phyloP scores from a whole-genome alignment of 2,113 vertebrate species.

The Odocoileus virginianus region DNA sequence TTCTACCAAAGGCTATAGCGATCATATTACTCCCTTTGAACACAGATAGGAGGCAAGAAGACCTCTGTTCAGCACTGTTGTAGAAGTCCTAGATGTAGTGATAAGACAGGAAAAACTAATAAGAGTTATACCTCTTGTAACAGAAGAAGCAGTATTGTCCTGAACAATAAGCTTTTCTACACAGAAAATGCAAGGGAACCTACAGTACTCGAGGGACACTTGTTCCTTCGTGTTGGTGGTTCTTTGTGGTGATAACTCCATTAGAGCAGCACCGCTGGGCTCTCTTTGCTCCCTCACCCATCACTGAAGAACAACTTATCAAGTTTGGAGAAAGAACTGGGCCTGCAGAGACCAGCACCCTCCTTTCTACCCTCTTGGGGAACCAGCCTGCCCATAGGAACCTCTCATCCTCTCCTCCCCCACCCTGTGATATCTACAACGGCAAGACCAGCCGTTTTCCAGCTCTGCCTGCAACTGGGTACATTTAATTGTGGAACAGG shows the following conservation, averaged over 20 bases:
- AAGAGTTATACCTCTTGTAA: neutral
- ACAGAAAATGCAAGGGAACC: neutral
- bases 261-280: no score
- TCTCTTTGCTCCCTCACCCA: neutral
- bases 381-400: fast-evolving
- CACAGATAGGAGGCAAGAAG: neutral
- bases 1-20: neutral
- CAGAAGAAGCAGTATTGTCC: neutral
- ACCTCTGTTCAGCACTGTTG: neutral
- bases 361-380: neutral
- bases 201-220: neutral
- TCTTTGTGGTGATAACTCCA: neutral
- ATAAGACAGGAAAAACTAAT: neutral
- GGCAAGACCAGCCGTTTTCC: neutral
- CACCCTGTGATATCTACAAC: neutral
- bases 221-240: neutral
- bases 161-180: neutral
- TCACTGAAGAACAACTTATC: neutral
- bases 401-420: neutral
- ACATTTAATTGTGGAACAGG: neutral
- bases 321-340: neutral
- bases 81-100: neutral
- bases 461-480: neutral
- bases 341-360: neutral
- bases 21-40: neutral